Base-by-base conservation (phyloP, 2,113 vertebrate genomes). In the Gobius niger region DNA sequence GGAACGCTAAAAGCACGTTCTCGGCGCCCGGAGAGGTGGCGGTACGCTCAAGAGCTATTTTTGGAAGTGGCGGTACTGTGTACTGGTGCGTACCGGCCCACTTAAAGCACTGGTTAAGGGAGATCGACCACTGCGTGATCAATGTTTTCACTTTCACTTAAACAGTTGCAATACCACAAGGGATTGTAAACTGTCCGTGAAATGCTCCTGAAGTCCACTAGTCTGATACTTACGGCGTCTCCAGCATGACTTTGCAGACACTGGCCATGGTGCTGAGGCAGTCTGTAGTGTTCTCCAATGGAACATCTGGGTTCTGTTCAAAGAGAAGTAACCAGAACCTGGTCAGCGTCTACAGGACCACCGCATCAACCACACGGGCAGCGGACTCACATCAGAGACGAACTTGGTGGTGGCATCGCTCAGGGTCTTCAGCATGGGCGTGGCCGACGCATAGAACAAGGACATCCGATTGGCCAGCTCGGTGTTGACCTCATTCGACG, bases 391-490 rank as follows among this genome's bases (percentile, higher is more conserved):
- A 3, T 90, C 83, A 46, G 83, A 78, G 49, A 90, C 88, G 2
- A 90, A 90, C 85, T 87, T 88, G 0, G 74, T 80, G 4, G 83
- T 90, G 19, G 84, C 88, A 14, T 90, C 86, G 7, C 86, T 90
- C 2, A 90, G 46, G 16, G 86, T 88, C 83, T 90, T 90, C 70
- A 88, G 72, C 88, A 90, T 90, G 0, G 88, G 88, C 0, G 88
- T 88, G 78, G 84, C 68, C 4, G 67, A 76, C 65, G 88, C 88
- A 10, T 89, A 89, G 51, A 89, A 89, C 77, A 89, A 71, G 68
- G 88, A 89, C 88, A 89, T 89, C 40, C 81, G 79, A 77, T 90
- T 90, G 86, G 88, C 88, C 81, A 90, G 70, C 72, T 90, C 88
- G 0, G 85, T 90, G 78, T 85, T 85, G 47, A 90, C 88, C 5